Percentiles rank a stretch among this genome's conserved stretches.
Conservation (phyloP, 2,888 invertebrate species). For the Meghimatium bilineatum region DNA sequence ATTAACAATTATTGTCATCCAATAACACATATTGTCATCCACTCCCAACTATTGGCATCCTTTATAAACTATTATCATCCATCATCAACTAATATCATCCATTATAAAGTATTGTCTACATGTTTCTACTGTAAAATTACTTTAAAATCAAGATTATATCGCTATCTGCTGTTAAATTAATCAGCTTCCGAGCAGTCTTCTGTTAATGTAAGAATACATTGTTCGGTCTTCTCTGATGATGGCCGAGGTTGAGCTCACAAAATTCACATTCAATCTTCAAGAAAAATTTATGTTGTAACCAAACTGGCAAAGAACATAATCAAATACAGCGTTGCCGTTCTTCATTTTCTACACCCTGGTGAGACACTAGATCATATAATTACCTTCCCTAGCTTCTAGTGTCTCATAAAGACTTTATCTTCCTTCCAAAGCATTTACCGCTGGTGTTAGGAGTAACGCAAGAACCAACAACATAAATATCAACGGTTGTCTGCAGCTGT, state of each 20-base stretch:
- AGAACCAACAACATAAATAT: neutral
- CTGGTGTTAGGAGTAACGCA: neutral
- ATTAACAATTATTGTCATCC: no score
- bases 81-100: no score
- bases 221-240: no score
- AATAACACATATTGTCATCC: no score
- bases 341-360: neutral
- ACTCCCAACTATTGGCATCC: no score
- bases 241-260: neutral
- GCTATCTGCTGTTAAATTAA: no score
- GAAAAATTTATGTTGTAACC: neutral
- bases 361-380: slow-evolving; percentile 2
- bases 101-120: no score
- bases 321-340: neutral
- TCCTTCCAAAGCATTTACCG: neutral
- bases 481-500: neutral
- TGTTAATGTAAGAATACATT: no score
- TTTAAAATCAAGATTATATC: no score
- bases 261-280: neutral
- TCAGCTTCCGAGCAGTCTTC: no score
- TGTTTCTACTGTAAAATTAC: no score
- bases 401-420: neutral
- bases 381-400: neutral
- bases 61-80: no score
- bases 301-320: neutral